These are phyloP conservation scores for Apamea epomidion DNA, from an alignment of 2,888 invertebrate species.

Conservation along the genomic window DNA sequence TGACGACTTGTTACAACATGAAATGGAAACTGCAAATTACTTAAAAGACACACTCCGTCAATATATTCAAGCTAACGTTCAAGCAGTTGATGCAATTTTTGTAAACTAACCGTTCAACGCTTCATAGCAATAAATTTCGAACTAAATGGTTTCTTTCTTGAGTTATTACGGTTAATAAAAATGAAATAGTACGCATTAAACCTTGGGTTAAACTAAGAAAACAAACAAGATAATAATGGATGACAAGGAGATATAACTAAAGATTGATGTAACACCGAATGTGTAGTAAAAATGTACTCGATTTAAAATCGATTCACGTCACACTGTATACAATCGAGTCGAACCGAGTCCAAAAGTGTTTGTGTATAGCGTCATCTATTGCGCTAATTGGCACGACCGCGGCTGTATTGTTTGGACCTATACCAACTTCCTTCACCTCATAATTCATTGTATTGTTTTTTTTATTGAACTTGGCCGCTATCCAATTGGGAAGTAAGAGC, in stretches of 20 bases:
- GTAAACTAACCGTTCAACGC: not conserved
- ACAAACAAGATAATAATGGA: slow-evolving; percentile 38
- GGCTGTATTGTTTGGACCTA: slow-evolving; percentile 63
- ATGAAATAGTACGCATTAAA: slow-evolving; percentile 40
- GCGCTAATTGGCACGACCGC: slow-evolving; percentile 61
- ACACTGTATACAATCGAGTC: slow-evolving; percentile 34
- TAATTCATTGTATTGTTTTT: slow-evolving; percentile 64
- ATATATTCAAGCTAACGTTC: not conserved
- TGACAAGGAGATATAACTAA: slow-evolving; percentile 26
- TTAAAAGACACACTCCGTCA: not conserved
- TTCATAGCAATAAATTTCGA: slow-evolving; percentile 4
- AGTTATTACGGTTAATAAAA: slow-evolving; percentile 41
- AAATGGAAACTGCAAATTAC: slow-evolving; percentile 1
- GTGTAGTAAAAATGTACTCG: slow-evolving; percentile 35
- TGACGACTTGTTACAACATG: not conserved
- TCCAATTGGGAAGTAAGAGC: slow-evolving; percentile 56
- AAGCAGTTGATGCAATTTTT: not conserved
- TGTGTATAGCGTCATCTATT: slow-evolving; percentile 48
- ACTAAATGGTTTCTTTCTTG: slow-evolving; percentile 14
- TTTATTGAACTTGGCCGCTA: slow-evolving; percentile 60
- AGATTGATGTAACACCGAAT: slow-evolving; percentile 47
- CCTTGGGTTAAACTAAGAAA: slow-evolving; percentile 37
- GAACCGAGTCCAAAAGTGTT: slow-evolving; percentile 50
- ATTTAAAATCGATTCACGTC: slow-evolving; percentile 47
- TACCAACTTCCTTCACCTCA: slow-evolving; percentile 66